A percentile compares a stretch with the other conserved stretches of the same genome.
Conservation (phyloP, 2,113 vertebrate genomes). For the Cavia aperea region DNA sequence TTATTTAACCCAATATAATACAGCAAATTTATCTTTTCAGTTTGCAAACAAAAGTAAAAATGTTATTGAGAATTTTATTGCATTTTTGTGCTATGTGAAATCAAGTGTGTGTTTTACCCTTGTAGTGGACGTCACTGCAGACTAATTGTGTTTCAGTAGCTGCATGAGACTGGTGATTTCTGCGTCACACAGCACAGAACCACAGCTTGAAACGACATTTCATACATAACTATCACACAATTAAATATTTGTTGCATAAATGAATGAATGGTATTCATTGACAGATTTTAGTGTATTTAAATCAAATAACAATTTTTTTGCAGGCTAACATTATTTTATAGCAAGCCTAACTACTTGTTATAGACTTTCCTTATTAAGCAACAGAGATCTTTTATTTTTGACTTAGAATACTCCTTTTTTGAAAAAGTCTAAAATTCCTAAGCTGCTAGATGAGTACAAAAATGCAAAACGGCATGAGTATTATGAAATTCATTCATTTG, state of each 20-base stretch:
- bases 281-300: background rate
- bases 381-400: background rate
- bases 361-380: background rate
- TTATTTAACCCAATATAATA: background rate
- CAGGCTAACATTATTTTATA: background rate
- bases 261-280: background rate
- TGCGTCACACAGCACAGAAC: background rate
- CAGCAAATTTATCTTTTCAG: background rate
- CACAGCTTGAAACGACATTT: background rate
- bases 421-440: constrained; percentile 1
- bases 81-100: background rate
- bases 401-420: background rate
- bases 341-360: background rate
- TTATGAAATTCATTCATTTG: constrained; percentile 21
- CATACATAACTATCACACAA: background rate
- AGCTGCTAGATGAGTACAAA: background rate
- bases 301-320: background rate
- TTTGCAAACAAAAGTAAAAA: background rate
- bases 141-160: background rate
- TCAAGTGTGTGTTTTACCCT: background rate
- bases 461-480: background rate
- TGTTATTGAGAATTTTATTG: background rate
- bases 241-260: background rate
- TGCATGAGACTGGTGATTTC: background rate
- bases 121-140: background rate